Percentiles rank a stretch among this genome's conserved stretches.
Conservation (phyloP, 2,888 invertebrate species). For the Hofmannophila pseudospretella region DNA sequence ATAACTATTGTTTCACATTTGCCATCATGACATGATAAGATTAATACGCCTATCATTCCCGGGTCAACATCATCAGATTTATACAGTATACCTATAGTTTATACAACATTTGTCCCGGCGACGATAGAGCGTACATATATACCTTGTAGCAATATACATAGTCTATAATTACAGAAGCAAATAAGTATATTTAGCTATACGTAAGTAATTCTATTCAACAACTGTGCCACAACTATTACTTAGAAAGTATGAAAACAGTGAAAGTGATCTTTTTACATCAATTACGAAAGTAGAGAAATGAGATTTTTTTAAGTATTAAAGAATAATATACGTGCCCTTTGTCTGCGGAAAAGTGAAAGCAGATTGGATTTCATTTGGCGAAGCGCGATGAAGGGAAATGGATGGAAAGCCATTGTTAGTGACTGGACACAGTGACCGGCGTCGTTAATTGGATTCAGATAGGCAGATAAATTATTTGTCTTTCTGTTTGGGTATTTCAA, state of each 20-base stretch:
- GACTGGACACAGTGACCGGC: slow-evolving; percentile 7
- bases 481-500: slow-evolving; percentile 4
- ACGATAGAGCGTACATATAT: too few relatives aligned
- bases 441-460: slow-evolving; percentile 12
- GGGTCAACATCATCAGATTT: too few relatives aligned
- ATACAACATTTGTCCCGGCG: too few relatives aligned
- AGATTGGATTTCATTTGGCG: slow-evolving; percentile 1
- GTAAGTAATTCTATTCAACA: too few relatives aligned
- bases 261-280: slow-evolving; percentile 8
- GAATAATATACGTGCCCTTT: slow-evolving; percentile 12
- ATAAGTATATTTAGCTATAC: too few relatives aligned
- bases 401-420: slow-evolving; percentile 10
- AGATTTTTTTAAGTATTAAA: slow-evolving; percentile 4
- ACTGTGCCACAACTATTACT: too few relatives aligned
- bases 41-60: too few relatives aligned
- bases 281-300: background rate
- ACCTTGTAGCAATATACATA: too few relatives aligned
- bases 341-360: slow-evolving; percentile 11
- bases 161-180: too few relatives aligned
- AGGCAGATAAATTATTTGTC: slow-evolving; percentile 5
- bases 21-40: too few relatives aligned
- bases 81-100: too few relatives aligned
- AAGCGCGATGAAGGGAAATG: slow-evolving; percentile 7
- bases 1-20: too few relatives aligned
- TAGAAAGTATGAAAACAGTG: slow-evolving; percentile 1